A percentile compares a stretch with the other conserved stretches of the same genome.
phyloP scores from a whole-genome alignment of 37 sponge, comb jelly and placozoan genomes.

The Sycon ciliatum region DNA sequence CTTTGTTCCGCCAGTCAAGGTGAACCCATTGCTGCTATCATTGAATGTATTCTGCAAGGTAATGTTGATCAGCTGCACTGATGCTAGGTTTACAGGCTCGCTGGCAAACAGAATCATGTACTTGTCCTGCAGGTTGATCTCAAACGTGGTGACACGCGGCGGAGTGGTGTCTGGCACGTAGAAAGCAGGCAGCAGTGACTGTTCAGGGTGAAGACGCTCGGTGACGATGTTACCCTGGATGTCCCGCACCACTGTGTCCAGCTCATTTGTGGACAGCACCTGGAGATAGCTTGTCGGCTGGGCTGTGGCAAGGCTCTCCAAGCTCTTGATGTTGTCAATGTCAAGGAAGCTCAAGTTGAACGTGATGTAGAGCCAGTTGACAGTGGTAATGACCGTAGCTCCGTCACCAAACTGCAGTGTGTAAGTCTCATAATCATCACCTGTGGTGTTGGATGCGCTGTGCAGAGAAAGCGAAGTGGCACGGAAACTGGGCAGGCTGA shows the following conservation, averaged over 20 bases:
- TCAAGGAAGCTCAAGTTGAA: slow-evolving; percentile 50
- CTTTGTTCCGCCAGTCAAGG: slow-evolving; percentile 54
- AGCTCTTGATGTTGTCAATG: slow-evolving; percentile 39
- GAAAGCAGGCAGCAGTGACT: slow-evolving; percentile 30
- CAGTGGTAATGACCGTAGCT: slow-evolving; percentile 15
- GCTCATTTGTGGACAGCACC: too few species aligned
- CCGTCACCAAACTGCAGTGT: slow-evolving; percentile 10
- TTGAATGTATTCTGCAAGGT: slow-evolving; percentile 48
- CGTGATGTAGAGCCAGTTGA: slow-evolving; percentile 49
- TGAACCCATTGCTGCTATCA: slow-evolving; percentile 16
- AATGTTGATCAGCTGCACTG: slow-evolving; percentile 46
- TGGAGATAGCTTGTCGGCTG: slow-evolving; percentile 49
- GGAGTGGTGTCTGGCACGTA: slow-evolving; percentile 56
- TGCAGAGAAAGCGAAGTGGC: slow-evolving; percentile 49
- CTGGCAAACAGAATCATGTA: slow-evolving; percentile 50
- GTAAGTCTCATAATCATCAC: slow-evolving; percentile 34
- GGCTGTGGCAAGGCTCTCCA: slow-evolving; percentile 41
- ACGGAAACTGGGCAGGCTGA: slow-evolving; percentile 29
- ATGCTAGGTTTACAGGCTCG: slow-evolving; percentile 70
- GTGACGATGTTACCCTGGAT: not conserved
- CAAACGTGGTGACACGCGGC: slow-evolving; percentile 46
- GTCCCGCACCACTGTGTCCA: not conserved
- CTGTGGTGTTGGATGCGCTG: slow-evolving; percentile 45
- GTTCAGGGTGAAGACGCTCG: too few species aligned
- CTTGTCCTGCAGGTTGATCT: slow-evolving; percentile 41